phyloP scores from a whole-genome alignment of 2,797 vertebrate species.

The Scolopax rusticola region DNA sequence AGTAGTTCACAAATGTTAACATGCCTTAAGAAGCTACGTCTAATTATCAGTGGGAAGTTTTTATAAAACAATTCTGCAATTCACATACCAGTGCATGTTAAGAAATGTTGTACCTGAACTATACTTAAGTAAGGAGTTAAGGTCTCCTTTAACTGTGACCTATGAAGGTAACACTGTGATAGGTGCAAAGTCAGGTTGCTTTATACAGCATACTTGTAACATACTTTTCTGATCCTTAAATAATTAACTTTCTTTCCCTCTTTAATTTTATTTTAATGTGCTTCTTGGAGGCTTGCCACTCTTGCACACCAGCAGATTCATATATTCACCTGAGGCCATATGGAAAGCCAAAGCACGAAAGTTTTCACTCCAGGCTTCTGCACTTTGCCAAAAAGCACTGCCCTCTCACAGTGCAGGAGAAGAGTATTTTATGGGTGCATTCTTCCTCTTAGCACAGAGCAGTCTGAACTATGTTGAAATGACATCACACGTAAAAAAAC shows the following conservation, averaged over 20 bases:
- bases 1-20: neutral
- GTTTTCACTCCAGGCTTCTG: neutral
- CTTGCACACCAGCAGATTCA: neutral
- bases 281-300: neutral
- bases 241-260: neutral
- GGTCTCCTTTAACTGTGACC: neutral
- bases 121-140: neutral
- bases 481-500: neutral
- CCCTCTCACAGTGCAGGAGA: neutral
- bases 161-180: neutral
- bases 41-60: neutral
- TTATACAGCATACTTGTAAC: neutral
- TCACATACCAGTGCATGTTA: neutral
- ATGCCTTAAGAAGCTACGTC: neutral
- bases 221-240: neutral
- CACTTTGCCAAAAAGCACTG: neutral
- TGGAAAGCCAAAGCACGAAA: neutral
- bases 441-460: neutral
- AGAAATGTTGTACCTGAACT: neutral
- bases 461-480: neutral
- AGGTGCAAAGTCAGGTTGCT: neutral
- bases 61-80: neutral
- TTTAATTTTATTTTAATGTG: slow-evolving; percentile 13
- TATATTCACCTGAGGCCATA: neutral
- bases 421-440: neutral